Evolutionary conservation across 2,113 vertebrate species (phyloP), one percentile per base, ranked within the genome.

Genomic region (Semicossyphus pulcher): DNA sequence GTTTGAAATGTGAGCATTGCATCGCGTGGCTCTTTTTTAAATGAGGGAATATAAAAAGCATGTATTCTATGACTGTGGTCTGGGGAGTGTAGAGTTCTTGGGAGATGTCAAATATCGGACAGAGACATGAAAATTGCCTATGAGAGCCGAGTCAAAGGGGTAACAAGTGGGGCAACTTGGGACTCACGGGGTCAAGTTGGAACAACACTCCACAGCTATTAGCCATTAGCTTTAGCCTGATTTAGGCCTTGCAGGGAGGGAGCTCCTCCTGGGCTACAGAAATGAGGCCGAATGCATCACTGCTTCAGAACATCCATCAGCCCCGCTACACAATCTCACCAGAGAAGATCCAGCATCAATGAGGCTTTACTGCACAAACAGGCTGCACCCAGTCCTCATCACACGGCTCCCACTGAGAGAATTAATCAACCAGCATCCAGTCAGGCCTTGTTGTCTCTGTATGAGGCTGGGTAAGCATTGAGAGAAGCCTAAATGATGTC

Each of bases 291-390:
- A 45, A 71, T 29, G 67, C 63, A 48, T 84, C 31, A 18, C 18
- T 15, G 45, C 52, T 57, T 37, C 28, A 25, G 63, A 83, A 83
- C 74, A 61, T 49, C 41, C 41, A 44, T 44, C 41, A 44, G 6
- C 41, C 41, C 41, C 3, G 4, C 11, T n/a, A n/a, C 41, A 44
- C 41, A 37, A 3, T 37, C 12, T 37, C 36, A 14, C 4, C 36
- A 44, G 41, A 15, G 72, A 79, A 47, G 58, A 64, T 66, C 39
- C 54, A 69, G 29, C 59, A 45, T 78, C 66, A 85, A 21, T 76
- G 84, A 87, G 76, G 45, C 80, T 86, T 85, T 32, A 70, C 79
- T 76, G 66, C 44, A 90, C 79, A 81, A 85, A 85, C 72, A 88
- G 76, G 21, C 69, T 72, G 60, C 53, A 37, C 34, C 2, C 65